These are phyloP conservation scores for Motacilla alba DNA, from an alignment of 2,113 vertebrate species.

Conservation along the genomic window DNA sequence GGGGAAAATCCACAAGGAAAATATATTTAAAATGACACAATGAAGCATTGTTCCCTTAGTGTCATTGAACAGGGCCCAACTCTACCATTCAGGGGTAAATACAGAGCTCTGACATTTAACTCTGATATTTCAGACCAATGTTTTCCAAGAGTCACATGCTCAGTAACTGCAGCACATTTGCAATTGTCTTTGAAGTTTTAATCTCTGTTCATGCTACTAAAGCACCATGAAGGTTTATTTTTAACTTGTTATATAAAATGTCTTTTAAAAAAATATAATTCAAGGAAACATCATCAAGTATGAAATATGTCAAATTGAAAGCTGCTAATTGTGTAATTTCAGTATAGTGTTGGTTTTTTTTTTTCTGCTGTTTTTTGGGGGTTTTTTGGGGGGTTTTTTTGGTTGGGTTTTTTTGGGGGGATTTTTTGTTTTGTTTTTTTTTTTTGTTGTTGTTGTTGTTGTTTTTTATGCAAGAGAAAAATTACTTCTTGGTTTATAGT, in stretches of 20 bases:
- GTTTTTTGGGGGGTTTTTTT: too few relatives aligned
- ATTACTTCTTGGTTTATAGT: neutral
- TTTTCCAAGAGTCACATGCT: slow-evolving; percentile 45
- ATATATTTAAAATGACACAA: slow-evolving; percentile 4
- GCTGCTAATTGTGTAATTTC: slow-evolving; percentile 13
- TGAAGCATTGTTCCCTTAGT: slow-evolving; percentile 27
- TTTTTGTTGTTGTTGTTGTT: neutral
- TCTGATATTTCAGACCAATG: slow-evolving; percentile 49
- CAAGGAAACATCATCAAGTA: slow-evolving; percentile 35
- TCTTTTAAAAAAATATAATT: slow-evolving; percentile 2
- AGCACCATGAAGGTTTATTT: slow-evolving; percentile 66
- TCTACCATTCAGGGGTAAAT: slow-evolving; percentile 42
- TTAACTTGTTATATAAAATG: slow-evolving; percentile 65
- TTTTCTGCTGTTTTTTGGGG: neutral
- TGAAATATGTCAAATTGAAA: slow-evolving; percentile 50
- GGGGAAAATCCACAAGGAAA: neutral
- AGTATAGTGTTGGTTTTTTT: neutral
- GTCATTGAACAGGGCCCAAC: slow-evolving; percentile 55
- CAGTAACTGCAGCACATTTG: slow-evolving; percentile 29
- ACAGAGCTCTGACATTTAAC: slow-evolving; percentile 57
- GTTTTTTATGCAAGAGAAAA: neutral
- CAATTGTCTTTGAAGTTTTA: slow-evolving; percentile 71
- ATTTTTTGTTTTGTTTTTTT: neutral
- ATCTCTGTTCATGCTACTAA: slow-evolving; percentile 68
- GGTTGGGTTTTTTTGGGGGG: too few relatives aligned